Conservation (phyloP, 2,888 invertebrate species). For the Helleia helle region DNA sequence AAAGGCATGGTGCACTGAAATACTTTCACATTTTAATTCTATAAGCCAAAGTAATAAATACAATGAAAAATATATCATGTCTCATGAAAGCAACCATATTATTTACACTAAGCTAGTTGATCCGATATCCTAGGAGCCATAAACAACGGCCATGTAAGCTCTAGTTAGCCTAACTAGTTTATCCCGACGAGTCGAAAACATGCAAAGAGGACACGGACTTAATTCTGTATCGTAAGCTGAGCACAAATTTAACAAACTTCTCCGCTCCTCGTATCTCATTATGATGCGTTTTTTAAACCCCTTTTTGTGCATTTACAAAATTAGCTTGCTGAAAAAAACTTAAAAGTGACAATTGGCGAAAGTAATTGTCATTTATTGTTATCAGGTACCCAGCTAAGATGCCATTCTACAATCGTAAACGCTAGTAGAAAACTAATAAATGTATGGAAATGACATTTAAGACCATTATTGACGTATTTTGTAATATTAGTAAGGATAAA, state of each 20-base stretch:
- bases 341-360: no score
- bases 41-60: neutral
- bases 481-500: no score
- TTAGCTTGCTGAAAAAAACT: no score
- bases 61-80: neutral
- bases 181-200: conserved; percentile 39
- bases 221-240: conserved; percentile 20
- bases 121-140: conserved; percentile 34
- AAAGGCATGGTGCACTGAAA: no score
- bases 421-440: no score
- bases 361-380: no score
- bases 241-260: conserved; percentile 21
- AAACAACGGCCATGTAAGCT: conserved; percentile 38
- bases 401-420: no score
- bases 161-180: conserved; percentile 42
- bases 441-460: no score
- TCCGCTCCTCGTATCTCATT: conserved; percentile 18
- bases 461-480: no score
- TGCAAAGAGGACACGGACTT: conserved; percentile 23
- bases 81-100: conserved; percentile 8
- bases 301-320: neutral
- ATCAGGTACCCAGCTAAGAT: no score
- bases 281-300: neutral
- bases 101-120: conserved; percentile 31
- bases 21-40: neutral